Percentiles rank a stretch among this genome's conserved stretches.
Evolutionary conservation across 2,113 vertebrate species (phyloP).

Genomic region (Sapayoa aenigma): DNA sequence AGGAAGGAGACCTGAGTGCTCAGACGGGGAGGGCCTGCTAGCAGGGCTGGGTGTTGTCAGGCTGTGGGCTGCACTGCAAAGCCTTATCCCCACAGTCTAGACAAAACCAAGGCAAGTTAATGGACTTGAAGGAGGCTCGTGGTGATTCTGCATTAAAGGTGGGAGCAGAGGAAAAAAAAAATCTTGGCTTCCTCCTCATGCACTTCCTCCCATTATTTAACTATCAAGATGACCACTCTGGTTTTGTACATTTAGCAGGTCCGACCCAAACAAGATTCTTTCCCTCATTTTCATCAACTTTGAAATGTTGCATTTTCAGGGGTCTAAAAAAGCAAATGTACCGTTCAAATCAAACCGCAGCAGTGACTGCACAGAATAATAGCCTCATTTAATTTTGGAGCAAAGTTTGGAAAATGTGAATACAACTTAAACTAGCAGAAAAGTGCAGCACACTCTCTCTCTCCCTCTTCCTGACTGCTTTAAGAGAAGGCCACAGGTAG

Average conservation of each 20-base stretch:
- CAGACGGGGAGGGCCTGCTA: neutral
- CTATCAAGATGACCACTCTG: neutral
- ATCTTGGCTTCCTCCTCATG: neutral
- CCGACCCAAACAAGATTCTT: constrained; percentile 36
- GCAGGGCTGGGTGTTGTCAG: neutral
- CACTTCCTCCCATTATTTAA: constrained; percentile 35
- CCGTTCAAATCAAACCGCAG: neutral
- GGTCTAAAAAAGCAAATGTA: neutral
- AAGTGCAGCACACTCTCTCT: neutral
- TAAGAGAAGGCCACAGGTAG: neutral
- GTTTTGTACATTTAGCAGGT: neutral
- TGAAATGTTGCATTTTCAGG: neutral
- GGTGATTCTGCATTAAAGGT: neutral
- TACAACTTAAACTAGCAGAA: neutral
- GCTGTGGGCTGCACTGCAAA: neutral
- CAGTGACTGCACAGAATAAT: neutral
- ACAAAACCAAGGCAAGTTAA: neutral
- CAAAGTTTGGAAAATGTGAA: constrained; percentile 5
- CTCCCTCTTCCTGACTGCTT: neutral
- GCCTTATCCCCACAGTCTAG: constrained; percentile 40
- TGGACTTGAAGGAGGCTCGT: neutral
- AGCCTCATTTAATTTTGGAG: neutral
- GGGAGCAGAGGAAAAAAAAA: neutral
- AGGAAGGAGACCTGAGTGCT: constrained; percentile 38
- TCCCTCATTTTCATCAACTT: neutral